Evolutionary conservation across 1,140 invertebrate species (phyloP).

Genomic region (Conus betulinus): DNA sequence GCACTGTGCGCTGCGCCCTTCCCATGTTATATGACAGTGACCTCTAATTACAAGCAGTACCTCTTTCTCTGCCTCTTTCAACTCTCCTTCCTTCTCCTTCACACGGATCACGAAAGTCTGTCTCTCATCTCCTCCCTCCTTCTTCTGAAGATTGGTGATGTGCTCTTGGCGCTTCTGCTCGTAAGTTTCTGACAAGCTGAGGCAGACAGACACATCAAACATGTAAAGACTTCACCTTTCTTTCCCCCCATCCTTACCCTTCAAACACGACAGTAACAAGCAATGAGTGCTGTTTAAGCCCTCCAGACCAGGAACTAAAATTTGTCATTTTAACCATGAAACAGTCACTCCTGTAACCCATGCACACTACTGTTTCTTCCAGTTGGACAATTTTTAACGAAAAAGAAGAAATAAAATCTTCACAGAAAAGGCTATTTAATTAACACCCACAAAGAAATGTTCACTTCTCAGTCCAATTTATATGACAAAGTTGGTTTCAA

Average conservation of each 20-base stretch:
- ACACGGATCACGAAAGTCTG: slow-evolving; percentile 98
- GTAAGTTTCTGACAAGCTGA: slow-evolving; percentile 95
- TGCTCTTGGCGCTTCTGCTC: slow-evolving; percentile 94
- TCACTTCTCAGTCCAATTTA: no score
- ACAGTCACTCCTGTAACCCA: no score
- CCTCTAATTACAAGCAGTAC: slow-evolving; percentile 67
- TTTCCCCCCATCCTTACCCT: not conserved
- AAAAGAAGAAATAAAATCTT: no score
- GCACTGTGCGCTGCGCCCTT: no score
- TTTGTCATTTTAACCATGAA: no score
- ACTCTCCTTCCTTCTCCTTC: slow-evolving; percentile 96
- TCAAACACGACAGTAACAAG: not conserved
- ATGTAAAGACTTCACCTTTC: not conserved
- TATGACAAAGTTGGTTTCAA: no score
- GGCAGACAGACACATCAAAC: not conserved
- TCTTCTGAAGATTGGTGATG: slow-evolving; percentile 92
- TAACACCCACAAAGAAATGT: no score
- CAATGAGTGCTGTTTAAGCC: no score
- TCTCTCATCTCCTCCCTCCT: slow-evolving; percentile 98
- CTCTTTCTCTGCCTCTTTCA: slow-evolving; percentile 98
- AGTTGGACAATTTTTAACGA: no score
- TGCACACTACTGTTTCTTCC: no score
- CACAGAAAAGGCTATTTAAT: no score
- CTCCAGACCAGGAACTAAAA: no score
- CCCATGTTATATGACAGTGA: not conserved